A percentile compares a stretch with the other conserved stretches of the same genome.
Evolutionary conservation across 2,888 invertebrate genomes (phyloP).

Genomic region (Nymphalis c-album): DNA sequence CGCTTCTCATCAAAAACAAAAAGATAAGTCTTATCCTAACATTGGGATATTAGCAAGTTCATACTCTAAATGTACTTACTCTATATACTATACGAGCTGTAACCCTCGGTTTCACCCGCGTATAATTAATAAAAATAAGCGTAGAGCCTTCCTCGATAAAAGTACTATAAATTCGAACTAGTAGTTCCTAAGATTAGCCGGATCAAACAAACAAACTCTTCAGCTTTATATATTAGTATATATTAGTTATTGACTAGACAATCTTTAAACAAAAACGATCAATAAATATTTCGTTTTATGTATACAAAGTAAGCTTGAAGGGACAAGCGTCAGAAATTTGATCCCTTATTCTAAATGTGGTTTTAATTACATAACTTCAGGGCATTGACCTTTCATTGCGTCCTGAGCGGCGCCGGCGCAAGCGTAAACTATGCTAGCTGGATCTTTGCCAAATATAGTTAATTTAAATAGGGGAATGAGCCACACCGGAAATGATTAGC

Average conservation of each 20-base stretch:
- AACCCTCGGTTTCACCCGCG: too few species aligned
- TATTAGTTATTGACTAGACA: neutral
- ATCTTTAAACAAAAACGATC: neutral
- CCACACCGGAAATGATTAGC: constrained; percentile 10
- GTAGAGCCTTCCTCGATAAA: too few species aligned
- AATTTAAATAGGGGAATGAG: constrained; percentile 3
- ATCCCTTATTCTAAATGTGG: constrained; percentile 35
- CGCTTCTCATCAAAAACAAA: too few species aligned
- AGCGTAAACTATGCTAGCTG: constrained; percentile 25
- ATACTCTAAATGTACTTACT: too few species aligned
- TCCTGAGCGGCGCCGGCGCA: constrained; percentile 36
- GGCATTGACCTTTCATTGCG: constrained; percentile 34
- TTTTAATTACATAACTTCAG: constrained; percentile 33
- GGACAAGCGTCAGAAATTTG: constrained; percentile 20
- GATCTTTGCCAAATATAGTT: constrained; percentile 32
- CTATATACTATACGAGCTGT: too few species aligned
- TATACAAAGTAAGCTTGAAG: constrained; percentile 21
- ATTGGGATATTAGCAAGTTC: too few species aligned
- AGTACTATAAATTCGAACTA: too few species aligned
- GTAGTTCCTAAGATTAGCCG: too few species aligned
- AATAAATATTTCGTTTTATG: neutral
- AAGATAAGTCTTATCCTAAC: too few species aligned
- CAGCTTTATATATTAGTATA: too few species aligned
- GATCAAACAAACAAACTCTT: too few species aligned
- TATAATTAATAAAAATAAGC: too few species aligned